Base-by-base conservation (phyloP, 1,140 invertebrate species). In the Armadillidium nasatum region DNA sequence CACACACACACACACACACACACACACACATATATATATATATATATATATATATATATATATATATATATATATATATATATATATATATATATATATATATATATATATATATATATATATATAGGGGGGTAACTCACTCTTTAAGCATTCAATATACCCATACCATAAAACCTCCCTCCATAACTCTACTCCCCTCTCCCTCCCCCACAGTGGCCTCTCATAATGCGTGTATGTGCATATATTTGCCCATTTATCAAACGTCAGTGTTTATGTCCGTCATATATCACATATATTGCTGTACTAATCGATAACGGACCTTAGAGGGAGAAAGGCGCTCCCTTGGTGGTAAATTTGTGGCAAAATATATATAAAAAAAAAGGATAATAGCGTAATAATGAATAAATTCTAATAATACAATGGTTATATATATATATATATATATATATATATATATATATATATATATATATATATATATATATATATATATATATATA, bases 181-280 rank as follows among this genome's bases (percentile, higher is more conserved):
- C 33, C 33, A 33, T 33, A 33, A 33, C 33, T n/a, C 45, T 21
- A 43, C 0, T 23, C 46, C 46, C 11, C 50, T 71, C 73, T 68
- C 54, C 70, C 23, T 23, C 70, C 43, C 70, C 77, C 45, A 44
- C 73, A 6, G 43, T n/a, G 60, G 33, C 74, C 74, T 60, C 2
- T 44, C 66, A 74, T 79, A 79, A 79, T 76, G 74, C 74, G 78
- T 79, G 78, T 79, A 79, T 76, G 74, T 79, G 78, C 78, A 79
- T 79, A 79, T 76, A 73, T 69, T 79, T 72, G 33, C 44, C 68
- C 78, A 79, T 79, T 77, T 75, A 77, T 80, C 79, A 80, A 60
- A 68, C 72, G 76, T 78, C 79, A 80, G 73, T 23, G 68, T 78
- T 75, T 78, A 80, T 73, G 75, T 70, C 71, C 76, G 68, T 71